Conservation (phyloP, 2,888 invertebrate species). For the Agriotes lineatus region DNA sequence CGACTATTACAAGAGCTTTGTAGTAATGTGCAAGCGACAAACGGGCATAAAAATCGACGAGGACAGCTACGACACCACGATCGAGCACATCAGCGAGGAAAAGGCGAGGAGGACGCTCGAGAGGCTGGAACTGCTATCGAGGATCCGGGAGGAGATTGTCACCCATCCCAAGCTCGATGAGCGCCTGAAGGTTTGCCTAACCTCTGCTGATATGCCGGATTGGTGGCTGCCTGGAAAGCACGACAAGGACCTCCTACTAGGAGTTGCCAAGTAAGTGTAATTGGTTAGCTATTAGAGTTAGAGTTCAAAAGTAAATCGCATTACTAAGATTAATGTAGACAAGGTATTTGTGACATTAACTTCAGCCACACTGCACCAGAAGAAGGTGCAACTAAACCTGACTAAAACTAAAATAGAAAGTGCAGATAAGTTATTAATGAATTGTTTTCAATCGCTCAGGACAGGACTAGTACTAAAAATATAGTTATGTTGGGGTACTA, state of each 20-base stretch:
- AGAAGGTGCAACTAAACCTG: no score
- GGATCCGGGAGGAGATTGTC: conserved; percentile 92
- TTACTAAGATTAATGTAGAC: no score
- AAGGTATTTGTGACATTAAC: no score
- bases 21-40: conserved; percentile 97
- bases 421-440: no score
- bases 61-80: conserved; percentile 84
- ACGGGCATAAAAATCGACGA: conserved; percentile 88
- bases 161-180: conserved; percentile 90
- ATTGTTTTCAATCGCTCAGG: no score
- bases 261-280: conserved; percentile 89
- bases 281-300: no score
- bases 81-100: conserved; percentile 93
- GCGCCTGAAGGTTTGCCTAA: conserved; percentile 86
- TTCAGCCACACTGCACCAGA: no score
- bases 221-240: conserved; percentile 98
- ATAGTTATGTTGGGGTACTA: no score
- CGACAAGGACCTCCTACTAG: conserved; percentile 92
- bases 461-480: no score
- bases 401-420: no score
- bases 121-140: conserved; percentile 91
- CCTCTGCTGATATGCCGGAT: conserved; percentile 92
- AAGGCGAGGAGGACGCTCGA: conserved; percentile 93
- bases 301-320: no score
- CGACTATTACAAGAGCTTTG: conserved; percentile 97